These are phyloP conservation scores for Australoheros scitulus DNA, from an alignment of 2,113 vertebrate species.

Conservation along the genomic window DNA sequence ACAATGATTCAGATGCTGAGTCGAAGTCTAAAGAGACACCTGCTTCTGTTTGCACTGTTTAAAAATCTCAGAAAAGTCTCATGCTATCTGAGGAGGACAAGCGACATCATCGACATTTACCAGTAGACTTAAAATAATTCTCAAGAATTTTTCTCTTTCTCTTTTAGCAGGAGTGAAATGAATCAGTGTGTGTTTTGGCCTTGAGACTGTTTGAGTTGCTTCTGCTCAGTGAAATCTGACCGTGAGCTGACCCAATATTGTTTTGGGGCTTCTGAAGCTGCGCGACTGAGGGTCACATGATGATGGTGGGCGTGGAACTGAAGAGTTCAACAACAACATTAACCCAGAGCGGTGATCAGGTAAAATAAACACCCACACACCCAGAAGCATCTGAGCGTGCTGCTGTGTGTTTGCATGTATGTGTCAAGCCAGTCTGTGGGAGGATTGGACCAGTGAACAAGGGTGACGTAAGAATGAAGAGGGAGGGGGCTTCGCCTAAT, in stretches of 20 bases:
- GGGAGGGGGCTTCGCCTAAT: conserved; percentile 12
- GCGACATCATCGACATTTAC: not conserved
- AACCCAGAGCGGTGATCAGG: conserved; percentile 8
- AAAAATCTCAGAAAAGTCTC: conserved; percentile 8
- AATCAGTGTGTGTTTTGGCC: not conserved
- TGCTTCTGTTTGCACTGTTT: not conserved
- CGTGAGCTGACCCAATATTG: conserved; percentile 25
- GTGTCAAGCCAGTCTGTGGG: conserved; percentile 15
- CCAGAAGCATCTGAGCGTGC: conserved; percentile 58
- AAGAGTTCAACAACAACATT: conserved; percentile 11
- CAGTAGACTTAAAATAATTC: not conserved
- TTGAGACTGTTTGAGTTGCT: not conserved
- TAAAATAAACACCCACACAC: conserved; percentile 39
- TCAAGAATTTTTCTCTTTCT: not conserved
- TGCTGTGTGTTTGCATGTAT: conserved; percentile 2
- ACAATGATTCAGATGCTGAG: conserved; percentile 19
- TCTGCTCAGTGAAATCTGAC: conserved; percentile 21
- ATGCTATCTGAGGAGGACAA: not conserved
- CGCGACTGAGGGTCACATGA: conserved; percentile 34
- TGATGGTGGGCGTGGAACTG: conserved; percentile 21
- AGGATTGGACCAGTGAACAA: conserved; percentile 31
- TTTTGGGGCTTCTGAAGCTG: conserved; percentile 35
- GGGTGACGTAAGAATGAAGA: conserved; percentile 14
- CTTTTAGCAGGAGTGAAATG: not conserved
- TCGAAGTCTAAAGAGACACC: not conserved